A percentile compares a stretch with the other conserved stretches of the same genome.
Evolutionary conservation across 1,140 invertebrate species (phyloP).

Genomic region (Leptonema lineaticorne): DNA sequence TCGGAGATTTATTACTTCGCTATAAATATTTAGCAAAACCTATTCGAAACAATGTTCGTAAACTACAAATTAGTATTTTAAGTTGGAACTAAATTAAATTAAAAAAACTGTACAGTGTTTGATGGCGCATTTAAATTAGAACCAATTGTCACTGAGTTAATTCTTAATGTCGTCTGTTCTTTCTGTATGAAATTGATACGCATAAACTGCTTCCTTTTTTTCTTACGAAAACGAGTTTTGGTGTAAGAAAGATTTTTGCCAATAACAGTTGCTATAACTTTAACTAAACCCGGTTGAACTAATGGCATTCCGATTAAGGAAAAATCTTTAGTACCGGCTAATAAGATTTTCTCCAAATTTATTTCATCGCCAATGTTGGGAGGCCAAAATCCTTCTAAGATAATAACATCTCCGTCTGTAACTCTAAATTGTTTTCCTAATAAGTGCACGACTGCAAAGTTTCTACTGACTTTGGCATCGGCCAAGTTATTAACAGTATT

Average conservation of each 20-base stretch:
- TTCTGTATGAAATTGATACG: constrained; percentile 71
- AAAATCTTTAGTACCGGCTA: constrained; percentile 84
- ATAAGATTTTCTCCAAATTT: constrained; percentile 82
- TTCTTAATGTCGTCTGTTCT: constrained; percentile 72
- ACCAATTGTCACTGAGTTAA: constrained; percentile 66
- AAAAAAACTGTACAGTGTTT: not conserved
- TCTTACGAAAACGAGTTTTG: constrained; percentile 74
- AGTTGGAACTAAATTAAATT: too few species aligned
- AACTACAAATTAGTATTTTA: too few species aligned
- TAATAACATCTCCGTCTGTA: constrained; percentile 81
- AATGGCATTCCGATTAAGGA: constrained; percentile 82
- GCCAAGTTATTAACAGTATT: constrained; percentile 51
- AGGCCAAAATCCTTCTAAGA: constrained; percentile 81
- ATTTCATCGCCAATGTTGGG: constrained; percentile 82
- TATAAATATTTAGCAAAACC: too few species aligned
- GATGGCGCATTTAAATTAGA: constrained; percentile 44
- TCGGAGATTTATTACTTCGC: too few species aligned
- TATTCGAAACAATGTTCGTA: too few species aligned
- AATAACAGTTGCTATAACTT: constrained; percentile 82
- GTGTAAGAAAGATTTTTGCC: constrained; percentile 87
- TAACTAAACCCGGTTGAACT: constrained; percentile 71
- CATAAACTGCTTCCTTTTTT: constrained; percentile 73
- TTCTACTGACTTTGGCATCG: constrained; percentile 62
- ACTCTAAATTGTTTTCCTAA: constrained; percentile 85
- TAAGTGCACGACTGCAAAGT: constrained; percentile 85